Evolutionary conservation across 2,888 invertebrate genomes (phyloP), one percentile per base, ranked within the genome.

Genomic region (Alloplasta piceator): DNA sequence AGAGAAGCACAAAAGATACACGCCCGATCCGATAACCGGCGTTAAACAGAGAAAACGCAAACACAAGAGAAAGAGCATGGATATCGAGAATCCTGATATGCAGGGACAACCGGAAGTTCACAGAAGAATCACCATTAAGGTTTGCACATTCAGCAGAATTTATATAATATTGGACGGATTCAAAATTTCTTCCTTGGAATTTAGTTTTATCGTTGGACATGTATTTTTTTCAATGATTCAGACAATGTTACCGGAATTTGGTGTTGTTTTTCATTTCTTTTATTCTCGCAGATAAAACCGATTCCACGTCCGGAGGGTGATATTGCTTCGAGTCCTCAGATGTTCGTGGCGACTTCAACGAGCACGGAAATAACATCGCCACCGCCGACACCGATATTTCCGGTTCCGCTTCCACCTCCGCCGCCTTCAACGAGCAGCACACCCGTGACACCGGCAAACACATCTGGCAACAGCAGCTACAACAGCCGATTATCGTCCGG

Each of bases 41-140:
- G 84, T 89, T 5, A 96, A 96, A 87, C 96, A 96, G 82, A 96
- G 97, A 86, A 97, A 97, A 89, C 94, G 96, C 52, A 97, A 97
- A 89, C 94, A 96, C 82, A 97, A 97, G 93, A 95, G 96, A 94
- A 96, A 96, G 92, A 95, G 94, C 80, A 94, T 96, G 79, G 96
- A 96, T 87, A 92, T 95, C 81, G 94, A 94, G 78, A 93, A 92
- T 89, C 92, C 92, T 0, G 93, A 93, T 39, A 89, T 90, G 52
- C 94, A 95, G 36, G 84, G 86, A 7, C 90, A 90, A 58, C 90
- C 91, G 4, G 91, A 92, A 84, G 84, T 91, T 79, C 95, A 95
- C 92, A 95, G 96, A 38, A 94, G 96, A 89, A 97, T 97, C 73
- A 97, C 96, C 78, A 96, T 97, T 66, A 97, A 97, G 93, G 96